These are phyloP conservation scores for Danio jaintianensis DNA, from an alignment of 2,797 vertebrate genomes.

Conservation along the genomic window DNA sequence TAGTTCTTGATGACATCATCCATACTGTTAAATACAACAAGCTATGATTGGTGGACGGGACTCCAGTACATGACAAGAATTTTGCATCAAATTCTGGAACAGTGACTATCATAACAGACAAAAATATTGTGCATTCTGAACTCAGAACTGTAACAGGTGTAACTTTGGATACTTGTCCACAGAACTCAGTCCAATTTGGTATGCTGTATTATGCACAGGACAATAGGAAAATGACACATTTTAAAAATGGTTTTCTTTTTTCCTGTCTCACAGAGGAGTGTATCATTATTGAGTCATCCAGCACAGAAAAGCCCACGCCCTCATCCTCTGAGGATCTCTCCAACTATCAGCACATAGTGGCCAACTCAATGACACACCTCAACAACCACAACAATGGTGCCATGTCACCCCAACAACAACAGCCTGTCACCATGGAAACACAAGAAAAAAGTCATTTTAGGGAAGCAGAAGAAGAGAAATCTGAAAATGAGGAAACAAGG, in stretches of 20 bases:
- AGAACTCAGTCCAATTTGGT: neutral
- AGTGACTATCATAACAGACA: too few species aligned
- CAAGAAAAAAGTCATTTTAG: constrained; percentile 50
- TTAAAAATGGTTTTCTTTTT: constrained; percentile 25
- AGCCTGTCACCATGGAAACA: constrained; percentile 69
- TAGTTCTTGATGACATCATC: too few species aligned
- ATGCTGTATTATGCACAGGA: neutral
- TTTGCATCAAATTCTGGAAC: too few species aligned
- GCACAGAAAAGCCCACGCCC: constrained; percentile 61
- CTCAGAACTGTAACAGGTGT: neutral
- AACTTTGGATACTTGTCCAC: neutral
- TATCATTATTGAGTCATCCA: constrained; percentile 71
- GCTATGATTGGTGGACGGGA: too few species aligned
- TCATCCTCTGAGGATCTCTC: constrained; percentile 72
- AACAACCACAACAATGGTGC: constrained; percentile 72
- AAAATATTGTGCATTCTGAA: too few species aligned
- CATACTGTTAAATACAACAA: too few species aligned
- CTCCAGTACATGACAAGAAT: too few species aligned
- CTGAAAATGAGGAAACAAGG: constrained; percentile 67
- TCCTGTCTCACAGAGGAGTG: constrained; percentile 74
- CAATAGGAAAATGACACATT: neutral
- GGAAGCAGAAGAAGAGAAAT: constrained; percentile 72
- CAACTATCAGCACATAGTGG: constrained; percentile 85
- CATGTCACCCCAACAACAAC: constrained; percentile 53
- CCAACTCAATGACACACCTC: constrained; percentile 89